phyloP scores from a whole-genome alignment of 2,113 vertebrate species.

The Siniperca knerii region DNA sequence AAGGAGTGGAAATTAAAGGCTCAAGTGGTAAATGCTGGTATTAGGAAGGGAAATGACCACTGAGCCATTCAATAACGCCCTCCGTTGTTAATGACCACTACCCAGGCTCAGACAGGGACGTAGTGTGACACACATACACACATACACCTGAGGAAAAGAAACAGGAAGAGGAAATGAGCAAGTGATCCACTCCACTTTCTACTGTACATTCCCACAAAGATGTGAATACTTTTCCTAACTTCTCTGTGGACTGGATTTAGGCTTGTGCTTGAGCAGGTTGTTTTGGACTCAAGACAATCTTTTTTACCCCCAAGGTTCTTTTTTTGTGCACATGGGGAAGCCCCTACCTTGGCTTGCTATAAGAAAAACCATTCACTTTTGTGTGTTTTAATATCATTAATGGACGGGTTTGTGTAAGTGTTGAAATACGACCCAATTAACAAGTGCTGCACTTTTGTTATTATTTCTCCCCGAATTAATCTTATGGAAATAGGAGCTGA shows the following conservation, averaged over 20 bases:
- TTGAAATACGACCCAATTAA: conserved; percentile 81
- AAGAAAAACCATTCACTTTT: conserved; percentile 46
- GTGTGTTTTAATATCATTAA: conserved; percentile 65
- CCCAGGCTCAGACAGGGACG: conserved; percentile 85
- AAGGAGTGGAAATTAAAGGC: conserved; percentile 86
- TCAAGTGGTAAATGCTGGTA: conserved; percentile 90
- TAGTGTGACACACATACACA: conserved; percentile 77
- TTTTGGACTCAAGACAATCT: conserved; percentile 32
- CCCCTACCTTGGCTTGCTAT: conserved; percentile 1
- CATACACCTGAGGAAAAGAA: conserved; percentile 45
- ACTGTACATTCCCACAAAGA: conserved; percentile 59
- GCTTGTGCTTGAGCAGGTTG: conserved; percentile 28
- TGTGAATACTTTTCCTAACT: conserved; percentile 38
- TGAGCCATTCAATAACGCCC: conserved; percentile 90
- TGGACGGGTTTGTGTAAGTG: conserved; percentile 48
- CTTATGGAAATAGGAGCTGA: conserved; percentile 66
- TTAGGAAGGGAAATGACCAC: conserved; percentile 92
- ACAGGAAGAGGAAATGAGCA: conserved; percentile 65
- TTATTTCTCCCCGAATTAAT: conserved; percentile 77
- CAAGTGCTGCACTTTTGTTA: conserved; percentile 70
- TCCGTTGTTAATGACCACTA: conserved; percentile 92
- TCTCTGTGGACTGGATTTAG: conserved; percentile 10
- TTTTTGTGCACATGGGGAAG: conserved; percentile 23
- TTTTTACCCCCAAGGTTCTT: not conserved
- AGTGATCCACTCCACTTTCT: conserved; percentile 58